Base-by-base conservation (phyloP, 2,797 vertebrate species). In the Xenentodon cancila region DNA sequence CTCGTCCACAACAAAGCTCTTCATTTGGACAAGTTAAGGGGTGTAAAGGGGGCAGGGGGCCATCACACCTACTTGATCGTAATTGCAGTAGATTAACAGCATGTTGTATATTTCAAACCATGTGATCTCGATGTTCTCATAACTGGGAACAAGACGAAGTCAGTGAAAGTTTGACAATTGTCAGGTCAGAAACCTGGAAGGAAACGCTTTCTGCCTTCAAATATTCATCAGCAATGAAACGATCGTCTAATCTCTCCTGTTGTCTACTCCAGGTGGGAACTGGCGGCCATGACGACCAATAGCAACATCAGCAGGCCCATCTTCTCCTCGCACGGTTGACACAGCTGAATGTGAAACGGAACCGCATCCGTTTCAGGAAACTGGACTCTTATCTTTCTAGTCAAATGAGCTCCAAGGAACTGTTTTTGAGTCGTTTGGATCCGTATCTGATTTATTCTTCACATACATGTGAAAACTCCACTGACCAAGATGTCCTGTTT, bases 281-380 rank as follows among this genome's bases (percentile, higher is more conserved):
- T 99, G 86, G 94, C 95, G 0, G 98, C 98, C 79, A 99, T 99
- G 98, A 99, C 97, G 16, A 99, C 97, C 30, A 99, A 99, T 93
- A 99, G 98, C 92, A 99, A 94, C 94, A 99, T 99, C 92, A 99
- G 97, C 88, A 94, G 98, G 18, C 98, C 98, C 68, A 97, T 98
- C 56, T 95, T 97, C 87, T 99, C 97, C 25, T 97, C 97, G 62
- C 97, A 99, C 9, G 98, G 97, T 81, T 99, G 92, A 93, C 47
- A 8, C n/a, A 13, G 16, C 59, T 53, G 58, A 53, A 67, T 50
- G 47, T 59, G 50, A 69, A 61, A 45, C 79, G 53, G 80, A 69
- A 77, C 46, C 66, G 73, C 67, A 80, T 78, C 64, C 47, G 69
- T 69, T 78, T 79, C 71, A 54, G 73, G 64, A 84, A 76, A n/a